Evolutionary conservation across 2,113 vertebrate genomes (phyloP), one percentile per base, ranked within the genome.

Genomic region (Siniperca knerii): DNA sequence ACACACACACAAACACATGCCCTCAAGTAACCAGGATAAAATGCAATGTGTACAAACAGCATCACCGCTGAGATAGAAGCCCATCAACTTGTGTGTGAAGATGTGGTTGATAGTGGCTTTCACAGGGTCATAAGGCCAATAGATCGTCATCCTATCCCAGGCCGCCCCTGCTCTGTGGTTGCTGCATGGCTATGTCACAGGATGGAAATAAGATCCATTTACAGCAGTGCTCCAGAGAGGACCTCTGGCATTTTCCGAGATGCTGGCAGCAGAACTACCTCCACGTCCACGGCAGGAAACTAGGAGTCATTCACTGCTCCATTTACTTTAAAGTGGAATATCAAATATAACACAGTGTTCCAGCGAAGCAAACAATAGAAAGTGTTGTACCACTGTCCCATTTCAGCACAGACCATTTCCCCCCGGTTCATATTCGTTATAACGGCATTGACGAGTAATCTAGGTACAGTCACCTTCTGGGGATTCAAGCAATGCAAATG

Each of bases 241-340:
- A 90, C 89, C 87, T 81, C 40, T 6, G 90, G 89, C 90, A 89
- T 73, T 76, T 82, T 81, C 79, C 65, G 81, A 87, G 88, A 81
- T 84, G 83, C 86, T 85, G 85, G 71, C 66, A 83, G 64, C 72
- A 58, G 82, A 89, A 77, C 73, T 77, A 70, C 58, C 81, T 89
- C 65, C 64, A 82, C 25, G 25, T 77, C 84, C 90, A 76, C 90
- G 87, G 87, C 52, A 60, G 83, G 84, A 84, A 87, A 78, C 85
- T 46, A 65, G 68, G 75, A 89, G 81, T 86, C 82, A 90, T 91
- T 92, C 91, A 77, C 91, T 91, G 94, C 90, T 91, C 90, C 92
- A 92, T 94, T 93, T 92, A 87, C 86, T 92, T 89, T 85, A 89
- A 92, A 88, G 89, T 81, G 84, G 85, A 93, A 92, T 92, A 91